Conservation (phyloP, 2,113 vertebrate species). For the Malurus melanocephalus region DNA sequence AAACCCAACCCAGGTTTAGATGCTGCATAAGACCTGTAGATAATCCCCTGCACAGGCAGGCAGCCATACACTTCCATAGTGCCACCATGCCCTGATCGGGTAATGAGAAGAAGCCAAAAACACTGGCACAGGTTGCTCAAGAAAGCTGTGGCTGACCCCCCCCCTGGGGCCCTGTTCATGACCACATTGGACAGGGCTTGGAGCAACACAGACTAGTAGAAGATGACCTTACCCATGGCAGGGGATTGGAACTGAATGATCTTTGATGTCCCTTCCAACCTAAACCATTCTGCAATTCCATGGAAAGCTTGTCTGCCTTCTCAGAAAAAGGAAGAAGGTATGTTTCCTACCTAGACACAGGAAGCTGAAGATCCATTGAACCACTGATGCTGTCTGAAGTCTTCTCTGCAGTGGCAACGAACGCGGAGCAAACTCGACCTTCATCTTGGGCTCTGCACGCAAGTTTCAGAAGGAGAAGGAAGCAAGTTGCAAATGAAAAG, state of each 20-base stretch:
- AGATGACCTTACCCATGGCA: not conserved
- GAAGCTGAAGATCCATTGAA: conserved; percentile 55
- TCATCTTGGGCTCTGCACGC: not conserved
- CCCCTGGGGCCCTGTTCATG: not conserved
- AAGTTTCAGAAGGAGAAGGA: not conserved
- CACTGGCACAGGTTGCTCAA: not conserved
- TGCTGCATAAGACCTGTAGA: rapidly evolving
- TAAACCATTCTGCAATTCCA: not conserved
- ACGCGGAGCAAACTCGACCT: conserved; percentile 18
- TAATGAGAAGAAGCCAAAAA: not conserved
- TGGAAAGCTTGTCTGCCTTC: not conserved
- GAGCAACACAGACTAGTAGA: not conserved
- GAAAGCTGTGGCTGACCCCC: not conserved
- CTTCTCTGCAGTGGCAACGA: not conserved
- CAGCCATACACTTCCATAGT: not conserved
- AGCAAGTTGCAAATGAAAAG: not conserved
- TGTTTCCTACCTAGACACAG: conserved; percentile 32
- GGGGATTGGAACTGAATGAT: not conserved
- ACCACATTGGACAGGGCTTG: rapidly evolving
- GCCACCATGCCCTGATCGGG: rapidly evolving
- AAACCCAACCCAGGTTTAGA: not conserved
- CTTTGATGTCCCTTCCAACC: not conserved
- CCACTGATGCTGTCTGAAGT: conserved; percentile 35
- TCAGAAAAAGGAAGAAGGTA: not conserved
- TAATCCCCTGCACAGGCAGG: not conserved